Evolutionary conservation across 2,797 vertebrate genomes (phyloP).

Genomic region (Myripristis jacobus): DNA sequence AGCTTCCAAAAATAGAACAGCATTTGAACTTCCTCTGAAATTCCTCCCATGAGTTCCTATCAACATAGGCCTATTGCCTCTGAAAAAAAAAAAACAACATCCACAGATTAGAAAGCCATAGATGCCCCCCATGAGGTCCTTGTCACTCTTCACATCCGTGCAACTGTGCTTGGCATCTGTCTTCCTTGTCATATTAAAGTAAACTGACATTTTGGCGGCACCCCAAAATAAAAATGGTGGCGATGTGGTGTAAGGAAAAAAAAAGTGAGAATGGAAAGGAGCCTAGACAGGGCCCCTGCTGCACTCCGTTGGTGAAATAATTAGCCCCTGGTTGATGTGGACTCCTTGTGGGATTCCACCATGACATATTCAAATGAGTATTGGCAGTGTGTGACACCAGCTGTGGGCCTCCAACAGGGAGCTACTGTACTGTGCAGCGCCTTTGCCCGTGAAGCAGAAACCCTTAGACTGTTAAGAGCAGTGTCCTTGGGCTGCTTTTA

Average conservation of each 20-base stretch:
- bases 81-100: slow-evolving; percentile 14
- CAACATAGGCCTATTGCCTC: slow-evolving; percentile 62
- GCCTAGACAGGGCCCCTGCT: slow-evolving; percentile 70
- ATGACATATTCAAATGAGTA: slow-evolving; percentile 78
- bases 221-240: slow-evolving; percentile 62
- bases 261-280: slow-evolving; percentile 63
- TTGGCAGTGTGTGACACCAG: slow-evolving; percentile 78
- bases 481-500: slow-evolving; percentile 42
- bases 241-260: neutral
- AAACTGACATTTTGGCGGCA: slow-evolving; percentile 63
- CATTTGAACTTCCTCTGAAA: slow-evolving; percentile 76
- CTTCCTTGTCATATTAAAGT: slow-evolving; percentile 66
- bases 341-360: slow-evolving; percentile 69
- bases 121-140: slow-evolving; percentile 45
- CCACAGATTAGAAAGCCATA: slow-evolving; percentile 63
- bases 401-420: slow-evolving; percentile 73
- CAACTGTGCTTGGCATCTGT: slow-evolving; percentile 68
- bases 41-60: slow-evolving; percentile 71
- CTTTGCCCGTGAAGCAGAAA: slow-evolving; percentile 27
- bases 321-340: slow-evolving; percentile 77
- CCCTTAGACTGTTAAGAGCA: slow-evolving; percentile 22
- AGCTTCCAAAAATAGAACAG: slow-evolving; percentile 73
- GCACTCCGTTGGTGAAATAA: slow-evolving; percentile 76
- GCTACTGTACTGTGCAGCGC: slow-evolving; percentile 42
- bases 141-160: slow-evolving; percentile 64